Evolutionary conservation across 1,140 invertebrate genomes (phyloP), one percentile per base, ranked within the genome.

Genomic region (Sinella curviseta): DNA sequence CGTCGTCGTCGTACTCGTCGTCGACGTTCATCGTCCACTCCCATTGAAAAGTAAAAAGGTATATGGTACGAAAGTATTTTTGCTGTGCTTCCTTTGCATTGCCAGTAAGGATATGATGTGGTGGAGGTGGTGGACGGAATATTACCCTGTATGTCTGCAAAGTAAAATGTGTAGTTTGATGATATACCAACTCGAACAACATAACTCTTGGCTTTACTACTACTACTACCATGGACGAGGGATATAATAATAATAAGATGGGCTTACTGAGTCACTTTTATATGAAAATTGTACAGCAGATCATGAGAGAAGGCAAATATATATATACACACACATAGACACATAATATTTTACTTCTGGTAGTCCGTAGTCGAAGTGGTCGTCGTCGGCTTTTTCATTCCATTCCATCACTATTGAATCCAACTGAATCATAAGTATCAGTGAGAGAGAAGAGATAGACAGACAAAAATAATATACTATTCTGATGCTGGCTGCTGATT

Each of bases 21-120:
- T 70, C 65, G 65, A 70, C 65, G 12, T 33, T 70, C 26, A 33
- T 70, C 65, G 65, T 70, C 65, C 65, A 70, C 65, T 70, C 65
- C 65, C 65, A 70, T 70, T 31, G 65, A 70, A 60, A 16, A 60
- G 57, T 26, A 48, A 17, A 48, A 48, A 48, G 17, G 24, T 60
- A 26, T 60, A 60, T n/a, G n/a, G n/a, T 26, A 60, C 57, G 24
- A 60, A 60, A 26, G 12, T 60, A 60, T 60, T 60, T 60, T 8
- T 60, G 3, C 24, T 12, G 4, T 26, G 12, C 57, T 26, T 60
- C 24, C 4, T 26, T 60, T 60, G 57, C 57, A n/a, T 60, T 60
- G 39, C 20, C 20, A 20, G 39, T 48, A 48, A n/a, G 39, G 39
- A 48, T 48, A 48, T 48, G 39, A 20, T 12, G 39, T 48, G 8